These are phyloP conservation scores for Yponomeuta malinellus DNA, from an alignment of 2,888 invertebrate species.

Conservation along the genomic window DNA sequence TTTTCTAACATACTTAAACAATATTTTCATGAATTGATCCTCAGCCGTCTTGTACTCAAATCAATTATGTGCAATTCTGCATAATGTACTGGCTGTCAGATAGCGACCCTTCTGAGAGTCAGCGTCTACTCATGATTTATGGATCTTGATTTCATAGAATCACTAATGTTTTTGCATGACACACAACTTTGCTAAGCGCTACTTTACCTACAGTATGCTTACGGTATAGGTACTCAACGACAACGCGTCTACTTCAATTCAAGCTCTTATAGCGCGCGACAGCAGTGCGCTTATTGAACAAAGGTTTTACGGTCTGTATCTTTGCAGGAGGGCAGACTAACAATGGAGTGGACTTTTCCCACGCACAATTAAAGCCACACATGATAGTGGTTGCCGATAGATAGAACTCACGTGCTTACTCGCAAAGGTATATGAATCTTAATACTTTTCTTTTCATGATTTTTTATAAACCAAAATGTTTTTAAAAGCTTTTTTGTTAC, in stretches of 20 bases:
- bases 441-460: no score
- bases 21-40: no score
- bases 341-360: not conserved
- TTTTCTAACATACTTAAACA: no score
- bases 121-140: conserved; percentile 5
- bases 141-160: conserved; percentile 18
- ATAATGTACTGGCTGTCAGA: conserved; percentile 20
- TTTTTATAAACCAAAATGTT: no score
- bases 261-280: no score
- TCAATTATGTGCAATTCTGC: not conserved
- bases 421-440: no score
- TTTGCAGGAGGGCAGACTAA: not conserved
- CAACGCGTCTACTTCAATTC: no score
- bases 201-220: not conserved
- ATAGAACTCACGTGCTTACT: not conserved
- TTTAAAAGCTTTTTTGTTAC: no score
- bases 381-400: not conserved
- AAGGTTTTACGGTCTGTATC: not conserved
- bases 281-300: no score
- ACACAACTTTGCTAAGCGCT: conserved; percentile 7
- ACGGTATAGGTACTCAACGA: no score
- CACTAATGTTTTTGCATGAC: conserved; percentile 6
- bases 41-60: not conserved
- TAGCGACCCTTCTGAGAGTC: conserved; percentile 18
- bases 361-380: not conserved